These are phyloP conservation scores for Tipula confusa DNA, from an alignment of 2,888 invertebrate species.

Conservation along the genomic window DNA sequence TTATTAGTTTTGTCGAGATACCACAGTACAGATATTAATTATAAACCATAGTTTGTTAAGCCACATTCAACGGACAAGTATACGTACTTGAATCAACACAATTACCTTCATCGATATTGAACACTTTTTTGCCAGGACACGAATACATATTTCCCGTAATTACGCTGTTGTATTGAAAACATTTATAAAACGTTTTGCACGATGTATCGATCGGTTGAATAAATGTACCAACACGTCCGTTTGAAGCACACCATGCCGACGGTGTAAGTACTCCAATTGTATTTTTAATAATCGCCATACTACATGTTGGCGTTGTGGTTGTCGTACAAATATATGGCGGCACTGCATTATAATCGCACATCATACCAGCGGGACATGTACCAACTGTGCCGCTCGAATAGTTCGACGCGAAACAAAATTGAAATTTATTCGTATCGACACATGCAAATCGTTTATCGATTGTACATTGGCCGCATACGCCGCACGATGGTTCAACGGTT, in stretches of 20 bases:
- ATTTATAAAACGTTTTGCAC: neutral
- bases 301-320: constrained; percentile 36
- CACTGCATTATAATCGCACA: neutral
- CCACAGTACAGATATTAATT: no score
- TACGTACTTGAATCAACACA: neutral
- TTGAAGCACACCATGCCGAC: neutral
- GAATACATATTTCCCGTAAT: neutral
- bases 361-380: neutral
- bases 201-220: neutral
- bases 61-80: neutral
- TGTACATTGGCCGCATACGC: neutral
- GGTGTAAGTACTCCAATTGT: neutral
- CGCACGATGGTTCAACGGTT: neutral
- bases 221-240: neutral
- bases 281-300: neutral
- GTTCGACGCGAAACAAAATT: neutral
- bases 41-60: no score
- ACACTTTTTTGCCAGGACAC: neutral
- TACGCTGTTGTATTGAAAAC: neutral
- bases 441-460: neutral
- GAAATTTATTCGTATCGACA: constrained; percentile 21
- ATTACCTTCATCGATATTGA: neutral
- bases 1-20: no score
- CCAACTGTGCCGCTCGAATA: neutral
- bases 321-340: neutral